Base-by-base conservation (phyloP, 2,113 vertebrate genomes). In the Rhinichthys klamathensis region DNA sequence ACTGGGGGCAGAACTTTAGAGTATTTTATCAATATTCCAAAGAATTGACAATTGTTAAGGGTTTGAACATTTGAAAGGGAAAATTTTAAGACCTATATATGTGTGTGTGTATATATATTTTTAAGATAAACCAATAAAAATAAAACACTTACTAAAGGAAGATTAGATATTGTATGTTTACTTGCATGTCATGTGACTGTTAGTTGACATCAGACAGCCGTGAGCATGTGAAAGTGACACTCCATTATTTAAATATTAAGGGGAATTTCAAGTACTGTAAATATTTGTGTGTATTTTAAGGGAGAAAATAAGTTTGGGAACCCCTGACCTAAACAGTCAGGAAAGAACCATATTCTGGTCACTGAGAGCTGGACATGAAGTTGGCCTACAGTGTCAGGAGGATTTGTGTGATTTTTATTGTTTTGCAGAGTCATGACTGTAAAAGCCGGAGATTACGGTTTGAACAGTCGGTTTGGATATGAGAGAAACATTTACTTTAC, bases 351-450 rank as follows among this genome's bases (percentile, higher is more conserved):
- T 58, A 23, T 25, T 44, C 58, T 41, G 54, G 7, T 56, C 54
- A 56, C 54, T 8, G 3, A 56, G 6, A 3, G 18, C 54, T 56
- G 54, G 54, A 56, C 54, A 56, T 56, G 2, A 21, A 27, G 7
- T 46, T 32, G 75, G 27, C n/a, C 54, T 18, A 6, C 32, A 27
- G 44, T 15, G 25, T 80, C n/a, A 30, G 15, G 7, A 38, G 44
- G 49, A 82, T 58, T 72, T 25, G 18, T 51, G 12, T 2, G 35
- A 83, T 80, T 58, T 41, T 80, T 35, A 63, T 82, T 85, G 80
- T 86, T 86, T 85, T 88, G 85, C 85, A 84, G 60, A 86, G 87
- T 86, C 85, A 86, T 82, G 73, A 76, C 61, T 35, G 30, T 27
- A 49, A 60, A 76, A 65, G 70, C 49, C n/a, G 0, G 8, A 78